These are phyloP conservation scores for Catotricha subobsoleta DNA, from an alignment of 2,888 invertebrate genomes.

Conservation along the genomic window DNA sequence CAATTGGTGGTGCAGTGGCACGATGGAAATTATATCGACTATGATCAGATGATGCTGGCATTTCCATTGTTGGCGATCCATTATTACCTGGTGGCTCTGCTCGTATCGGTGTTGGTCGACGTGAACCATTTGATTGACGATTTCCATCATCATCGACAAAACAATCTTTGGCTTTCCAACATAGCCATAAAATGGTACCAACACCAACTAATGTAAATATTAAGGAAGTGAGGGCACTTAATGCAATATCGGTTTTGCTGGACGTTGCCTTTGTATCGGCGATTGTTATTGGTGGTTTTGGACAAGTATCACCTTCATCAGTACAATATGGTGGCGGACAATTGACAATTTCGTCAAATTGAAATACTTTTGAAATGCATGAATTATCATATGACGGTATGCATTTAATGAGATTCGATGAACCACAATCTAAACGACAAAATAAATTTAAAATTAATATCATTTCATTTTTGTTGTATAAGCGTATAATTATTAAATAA, in stretches of 20 bases:
- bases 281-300: slow-evolving; percentile 17
- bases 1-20: neutral
- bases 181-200: slow-evolving; percentile 25
- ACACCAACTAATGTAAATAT: slow-evolving; percentile 28
- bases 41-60: neutral
- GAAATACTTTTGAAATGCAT: slow-evolving; percentile 24
- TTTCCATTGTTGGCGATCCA: slow-evolving; percentile 1
- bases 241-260: slow-evolving; percentile 18
- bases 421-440: slow-evolving; percentile 18
- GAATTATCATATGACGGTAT: slow-evolving; percentile 20
- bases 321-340: slow-evolving; percentile 23
- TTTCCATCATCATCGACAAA: too few species aligned
- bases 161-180: slow-evolving; percentile 19
- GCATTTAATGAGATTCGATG: slow-evolving; percentile 21
- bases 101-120: neutral
- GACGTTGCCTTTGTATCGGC: slow-evolving; percentile 15
- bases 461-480: too few species aligned
- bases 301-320: slow-evolving; percentile 23
- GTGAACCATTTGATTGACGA: neutral
- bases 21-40: neutral
- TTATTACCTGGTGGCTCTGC: too few species aligned
- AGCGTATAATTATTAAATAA: too few species aligned
- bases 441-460: neutral
- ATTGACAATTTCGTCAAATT: slow-evolving; percentile 24
- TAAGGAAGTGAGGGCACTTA: slow-evolving; percentile 25